These are phyloP conservation scores for Orchestia grillus DNA, from an alignment of 1,140 invertebrate genomes.

Conservation along the genomic window DNA sequence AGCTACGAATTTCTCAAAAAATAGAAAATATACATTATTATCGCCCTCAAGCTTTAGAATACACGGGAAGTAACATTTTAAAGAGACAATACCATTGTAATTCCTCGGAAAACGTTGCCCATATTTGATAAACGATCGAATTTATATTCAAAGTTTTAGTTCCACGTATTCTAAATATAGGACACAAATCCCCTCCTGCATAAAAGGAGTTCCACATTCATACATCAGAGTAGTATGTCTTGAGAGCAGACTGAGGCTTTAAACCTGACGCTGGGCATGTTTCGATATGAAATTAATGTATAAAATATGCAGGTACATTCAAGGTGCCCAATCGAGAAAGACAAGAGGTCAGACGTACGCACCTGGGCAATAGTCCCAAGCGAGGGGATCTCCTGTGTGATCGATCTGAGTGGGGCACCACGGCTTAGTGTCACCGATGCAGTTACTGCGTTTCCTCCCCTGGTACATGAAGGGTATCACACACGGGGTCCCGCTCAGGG, in stretches of 20 bases:
- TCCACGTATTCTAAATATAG: too few relatives aligned
- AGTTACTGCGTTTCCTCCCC: not conserved
- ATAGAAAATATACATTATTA: not conserved
- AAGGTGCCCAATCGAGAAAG: too few relatives aligned
- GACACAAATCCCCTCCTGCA: too few relatives aligned
- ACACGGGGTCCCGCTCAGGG: not conserved
- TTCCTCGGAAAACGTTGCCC: too few relatives aligned
- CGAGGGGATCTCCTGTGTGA: not conserved
- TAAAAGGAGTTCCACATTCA: too few relatives aligned
- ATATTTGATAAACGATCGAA: too few relatives aligned
- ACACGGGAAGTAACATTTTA: not conserved
- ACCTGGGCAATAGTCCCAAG: conserved; percentile 46
- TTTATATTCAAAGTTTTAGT: too few relatives aligned
- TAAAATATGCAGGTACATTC: not conserved
- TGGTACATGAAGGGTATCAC: conserved; percentile 19
- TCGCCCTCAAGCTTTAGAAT: not conserved
- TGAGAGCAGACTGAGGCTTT: too few relatives aligned
- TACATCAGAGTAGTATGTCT: too few relatives aligned
- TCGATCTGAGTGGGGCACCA: conserved; percentile 17
- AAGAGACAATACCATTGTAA: not conserved
- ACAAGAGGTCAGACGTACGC: not conserved
- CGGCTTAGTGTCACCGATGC: not conserved
- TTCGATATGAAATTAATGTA: not conserved
- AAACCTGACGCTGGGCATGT: too few relatives aligned
- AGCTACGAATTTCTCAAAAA: not conserved